phyloP scores from a whole-genome alignment of 2,113 vertebrate genomes.

The Zosterops japonicus region DNA sequence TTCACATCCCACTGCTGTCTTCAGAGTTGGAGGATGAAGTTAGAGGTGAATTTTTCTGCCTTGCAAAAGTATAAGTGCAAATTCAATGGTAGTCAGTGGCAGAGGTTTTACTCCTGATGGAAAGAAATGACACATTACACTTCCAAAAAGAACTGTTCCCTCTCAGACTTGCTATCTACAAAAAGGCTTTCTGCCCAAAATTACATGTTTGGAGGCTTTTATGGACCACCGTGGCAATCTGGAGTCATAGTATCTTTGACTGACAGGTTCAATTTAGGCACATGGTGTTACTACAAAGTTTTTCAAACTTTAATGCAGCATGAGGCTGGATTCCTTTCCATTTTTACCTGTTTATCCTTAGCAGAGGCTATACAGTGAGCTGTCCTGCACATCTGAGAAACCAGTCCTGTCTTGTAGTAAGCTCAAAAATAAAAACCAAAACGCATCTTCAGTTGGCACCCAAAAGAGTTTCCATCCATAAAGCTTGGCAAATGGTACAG shows the following conservation, averaged over 20 bases:
- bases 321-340: background rate
- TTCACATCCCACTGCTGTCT: background rate
- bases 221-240: background rate
- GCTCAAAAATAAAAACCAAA: background rate
- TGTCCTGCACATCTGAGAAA: background rate
- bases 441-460: background rate
- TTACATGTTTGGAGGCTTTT: fast-evolving
- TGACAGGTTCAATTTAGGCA: background rate
- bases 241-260: background rate
- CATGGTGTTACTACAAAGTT: background rate
- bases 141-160: background rate
- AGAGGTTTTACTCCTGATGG: background rate
- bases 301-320: background rate
- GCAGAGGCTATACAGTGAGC: background rate
- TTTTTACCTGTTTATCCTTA: background rate
- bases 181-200: background rate
- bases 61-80: background rate
- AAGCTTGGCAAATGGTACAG: background rate
- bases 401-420: background rate
- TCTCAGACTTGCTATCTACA: background rate
- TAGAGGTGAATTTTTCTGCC: background rate
- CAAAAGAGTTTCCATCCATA: background rate
- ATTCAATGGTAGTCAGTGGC: background rate
- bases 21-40: background rate
- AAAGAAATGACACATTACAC: background rate